Evolutionary conservation across 2,888 invertebrate genomes (phyloP).

Genomic region (Nasonia oneida): DNA sequence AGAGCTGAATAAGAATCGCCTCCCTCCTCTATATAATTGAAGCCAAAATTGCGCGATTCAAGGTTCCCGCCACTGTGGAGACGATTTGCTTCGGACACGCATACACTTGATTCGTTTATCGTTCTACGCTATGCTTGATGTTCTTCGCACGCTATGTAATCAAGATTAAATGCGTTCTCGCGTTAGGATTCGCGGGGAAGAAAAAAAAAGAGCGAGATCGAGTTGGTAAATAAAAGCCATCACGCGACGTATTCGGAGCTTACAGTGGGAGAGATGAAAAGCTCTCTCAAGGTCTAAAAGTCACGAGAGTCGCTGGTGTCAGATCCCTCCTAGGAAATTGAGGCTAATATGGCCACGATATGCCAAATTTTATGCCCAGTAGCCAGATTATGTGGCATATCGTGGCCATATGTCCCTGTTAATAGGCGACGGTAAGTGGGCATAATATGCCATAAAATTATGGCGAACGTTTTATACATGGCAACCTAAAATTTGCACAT

Average conservation of each 20-base stretch:
- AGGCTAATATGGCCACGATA: no score
- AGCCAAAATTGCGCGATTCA: conserved; percentile 20
- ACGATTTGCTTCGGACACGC: background rate
- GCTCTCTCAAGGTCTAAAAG: background rate
- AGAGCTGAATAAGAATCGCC: conserved; percentile 7
- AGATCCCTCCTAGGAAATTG: background rate
- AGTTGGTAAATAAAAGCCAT: background rate
- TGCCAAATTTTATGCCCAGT: no score
- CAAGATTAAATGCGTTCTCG: background rate
- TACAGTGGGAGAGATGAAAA: background rate
- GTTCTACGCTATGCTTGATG: background rate
- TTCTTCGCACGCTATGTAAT: background rate
- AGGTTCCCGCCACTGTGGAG: background rate
- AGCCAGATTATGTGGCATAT: no score
- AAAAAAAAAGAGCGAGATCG: background rate
- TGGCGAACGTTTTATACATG: no score
- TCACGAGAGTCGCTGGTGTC: background rate
- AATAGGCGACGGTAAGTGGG: no score
- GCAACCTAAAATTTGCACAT: no score
- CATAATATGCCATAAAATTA: no score
- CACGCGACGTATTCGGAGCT: background rate
- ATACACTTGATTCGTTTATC: background rate
- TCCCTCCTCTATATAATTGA: background rate
- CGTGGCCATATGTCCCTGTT: no score
- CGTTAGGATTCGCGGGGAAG: background rate